phyloP scores from a whole-genome alignment of 1,140 invertebrate species.

The Chymomyza costata region DNA sequence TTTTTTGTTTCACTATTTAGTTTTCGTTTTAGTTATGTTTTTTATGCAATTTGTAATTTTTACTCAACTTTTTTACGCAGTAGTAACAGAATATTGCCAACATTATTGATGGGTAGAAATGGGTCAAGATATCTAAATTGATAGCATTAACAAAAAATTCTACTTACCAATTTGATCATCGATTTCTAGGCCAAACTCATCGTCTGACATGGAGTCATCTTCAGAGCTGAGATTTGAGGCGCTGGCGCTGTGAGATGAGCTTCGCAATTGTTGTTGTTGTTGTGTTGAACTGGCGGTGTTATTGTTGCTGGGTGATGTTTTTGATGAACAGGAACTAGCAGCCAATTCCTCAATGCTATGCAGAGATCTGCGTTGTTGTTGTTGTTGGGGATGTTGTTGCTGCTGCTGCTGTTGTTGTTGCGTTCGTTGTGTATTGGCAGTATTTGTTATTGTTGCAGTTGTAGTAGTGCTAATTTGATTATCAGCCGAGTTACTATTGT shows the following conservation, averaged over 20 bases:
- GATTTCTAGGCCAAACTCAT: slow-evolving; percentile 58
- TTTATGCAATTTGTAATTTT: neutral
- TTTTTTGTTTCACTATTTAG: neutral
- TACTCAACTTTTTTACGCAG: neutral
- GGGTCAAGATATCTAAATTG: neutral
- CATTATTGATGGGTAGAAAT: neutral
- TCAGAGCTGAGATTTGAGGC: slow-evolving; percentile 57
- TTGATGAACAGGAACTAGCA: slow-evolving; percentile 53
- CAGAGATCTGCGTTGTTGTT: slow-evolving; percentile 28
- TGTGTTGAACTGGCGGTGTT: slow-evolving; percentile 1
- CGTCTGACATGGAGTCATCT: slow-evolving; percentile 63
- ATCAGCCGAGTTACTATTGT: slow-evolving; percentile 23
- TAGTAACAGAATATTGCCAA: slow-evolving; percentile 48
- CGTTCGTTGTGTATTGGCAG: slow-evolving; percentile 33
- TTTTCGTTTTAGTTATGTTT: neutral
- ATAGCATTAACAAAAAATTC: neutral
- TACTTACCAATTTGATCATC: slow-evolving; percentile 61
- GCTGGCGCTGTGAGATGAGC: slow-evolving; percentile 24
- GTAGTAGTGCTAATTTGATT: slow-evolving; percentile 21
- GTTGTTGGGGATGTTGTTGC: slow-evolving; percentile 1
- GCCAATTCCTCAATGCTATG: slow-evolving; percentile 65
- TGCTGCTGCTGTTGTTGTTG: neutral
- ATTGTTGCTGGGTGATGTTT: slow-evolving; percentile 22
- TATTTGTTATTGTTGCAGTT: slow-evolving; percentile 22
- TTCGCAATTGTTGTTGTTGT: slow-evolving; percentile 4